These are phyloP conservation scores for Siniperca chuatsi DNA, from an alignment of 2,113 vertebrate species.

Conservation along the genomic window DNA sequence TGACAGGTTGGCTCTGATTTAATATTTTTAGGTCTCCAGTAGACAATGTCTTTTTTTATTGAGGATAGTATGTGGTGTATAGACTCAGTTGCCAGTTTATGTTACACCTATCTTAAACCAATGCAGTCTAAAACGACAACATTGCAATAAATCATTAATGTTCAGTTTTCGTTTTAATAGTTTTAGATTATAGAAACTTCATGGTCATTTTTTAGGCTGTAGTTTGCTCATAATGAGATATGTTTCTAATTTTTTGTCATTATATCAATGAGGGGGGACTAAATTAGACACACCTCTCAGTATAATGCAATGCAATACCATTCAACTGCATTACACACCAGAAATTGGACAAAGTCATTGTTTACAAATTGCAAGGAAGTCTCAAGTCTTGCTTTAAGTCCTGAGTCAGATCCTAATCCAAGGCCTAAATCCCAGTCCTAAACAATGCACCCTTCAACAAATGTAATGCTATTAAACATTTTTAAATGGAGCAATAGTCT, in stretches of 20 bases:
- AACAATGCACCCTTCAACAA: neutral
- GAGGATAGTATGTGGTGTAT: neutral
- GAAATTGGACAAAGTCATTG: neutral
- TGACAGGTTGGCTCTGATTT: conserved; percentile 10
- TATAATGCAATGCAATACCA: too few relatives aligned
- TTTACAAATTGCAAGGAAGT: neutral
- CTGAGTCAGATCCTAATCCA: neutral
- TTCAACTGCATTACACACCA: neutral
- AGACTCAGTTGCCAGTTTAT: neutral
- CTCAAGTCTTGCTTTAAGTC: neutral
- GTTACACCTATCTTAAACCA: neutral
- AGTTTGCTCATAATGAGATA: neutral
- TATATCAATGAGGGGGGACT: neutral
- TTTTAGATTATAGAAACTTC: neutral
- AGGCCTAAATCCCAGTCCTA: neutral
- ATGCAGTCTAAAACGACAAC: neutral
- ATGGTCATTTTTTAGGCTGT: neutral
- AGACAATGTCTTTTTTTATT: neutral
- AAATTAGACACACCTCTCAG: neutral
- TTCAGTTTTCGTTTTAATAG: neutral
- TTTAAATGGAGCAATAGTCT: neutral
- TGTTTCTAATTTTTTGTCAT: neutral
- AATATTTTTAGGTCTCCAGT: neutral
- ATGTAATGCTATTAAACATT: neutral
- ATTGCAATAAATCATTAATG: neutral